Percentiles rank a stretch among this genome's conserved stretches.
Conservation (phyloP, 2,797 vertebrate species). For the Lepilemur ruficaudatus region DNA sequence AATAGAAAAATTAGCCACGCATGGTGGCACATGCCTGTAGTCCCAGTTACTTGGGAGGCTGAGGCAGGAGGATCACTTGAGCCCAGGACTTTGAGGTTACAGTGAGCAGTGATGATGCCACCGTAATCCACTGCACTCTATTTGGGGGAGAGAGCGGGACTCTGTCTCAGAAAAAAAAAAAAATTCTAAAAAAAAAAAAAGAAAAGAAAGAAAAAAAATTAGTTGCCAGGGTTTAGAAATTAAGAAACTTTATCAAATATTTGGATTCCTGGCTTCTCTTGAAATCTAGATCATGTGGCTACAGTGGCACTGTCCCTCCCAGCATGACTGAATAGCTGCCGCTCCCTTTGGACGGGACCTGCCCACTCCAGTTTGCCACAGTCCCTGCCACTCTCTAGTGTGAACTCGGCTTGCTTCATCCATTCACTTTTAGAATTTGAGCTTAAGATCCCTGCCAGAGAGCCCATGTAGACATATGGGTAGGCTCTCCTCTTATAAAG, state of each 20-base stretch:
- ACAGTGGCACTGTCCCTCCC: background rate
- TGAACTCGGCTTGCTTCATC: background rate
- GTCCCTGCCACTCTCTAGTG: background rate
- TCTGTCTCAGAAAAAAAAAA: background rate
- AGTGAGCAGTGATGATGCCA: background rate
- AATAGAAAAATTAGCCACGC: background rate
- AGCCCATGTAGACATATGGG: background rate
- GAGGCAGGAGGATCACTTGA: background rate
- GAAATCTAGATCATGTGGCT: background rate
- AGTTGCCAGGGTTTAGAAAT: conserved; percentile 28
- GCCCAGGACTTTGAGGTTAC: background rate
- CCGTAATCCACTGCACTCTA: too few species aligned
- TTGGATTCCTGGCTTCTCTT: conserved; percentile 25
- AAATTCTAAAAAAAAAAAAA: background rate
- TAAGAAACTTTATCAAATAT: background rate
- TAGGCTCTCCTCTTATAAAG: background rate
- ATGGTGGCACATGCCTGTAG: background rate
- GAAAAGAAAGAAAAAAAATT: background rate
- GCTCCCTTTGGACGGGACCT: background rate
- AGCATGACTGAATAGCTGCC: background rate
- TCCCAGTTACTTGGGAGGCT: background rate
- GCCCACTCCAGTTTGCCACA: background rate
- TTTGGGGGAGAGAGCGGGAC: background rate
- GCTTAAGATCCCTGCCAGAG: background rate
- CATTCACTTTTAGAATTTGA: background rate